Evolutionary conservation across 2,888 invertebrate genomes (phyloP).

Genomic region (Helobdella robusta): DNA sequence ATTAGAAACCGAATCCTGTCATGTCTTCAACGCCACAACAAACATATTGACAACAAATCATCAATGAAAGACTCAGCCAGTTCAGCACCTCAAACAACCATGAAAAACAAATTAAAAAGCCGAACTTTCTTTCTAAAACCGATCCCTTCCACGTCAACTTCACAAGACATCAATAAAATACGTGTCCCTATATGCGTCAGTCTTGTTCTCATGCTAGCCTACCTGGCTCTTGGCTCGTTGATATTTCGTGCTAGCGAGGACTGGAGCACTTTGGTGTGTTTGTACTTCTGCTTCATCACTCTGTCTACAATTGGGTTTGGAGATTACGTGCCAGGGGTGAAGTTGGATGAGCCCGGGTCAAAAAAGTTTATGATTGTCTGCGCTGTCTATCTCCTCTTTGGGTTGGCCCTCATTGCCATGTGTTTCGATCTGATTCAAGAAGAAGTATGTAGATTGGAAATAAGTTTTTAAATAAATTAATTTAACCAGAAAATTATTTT

Average conservation of each 20-base stretch:
- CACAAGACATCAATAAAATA: no score
- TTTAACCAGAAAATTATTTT: no score
- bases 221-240: not conserved
- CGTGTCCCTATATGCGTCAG: not conserved
- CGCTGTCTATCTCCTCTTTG: slow-evolving; percentile 46
- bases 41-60: no score
- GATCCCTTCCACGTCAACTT: no score
- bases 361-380: slow-evolving; percentile 35
- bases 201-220: not conserved
- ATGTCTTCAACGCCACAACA: no score
- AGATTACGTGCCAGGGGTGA: slow-evolving; percentile 33
- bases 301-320: slow-evolving; percentile 22
- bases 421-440: slow-evolving; percentile 49
- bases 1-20: no score
- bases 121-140: no score
- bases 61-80: no score
- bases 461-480: no score
- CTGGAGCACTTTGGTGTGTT: not conserved
- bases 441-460: slow-evolving; percentile 42
- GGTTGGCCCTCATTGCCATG: slow-evolving; percentile 50
- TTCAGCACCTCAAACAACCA: no score
- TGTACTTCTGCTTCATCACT: slow-evolving; percentile 8
- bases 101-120: no score
- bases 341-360: slow-evolving; percentile 27
- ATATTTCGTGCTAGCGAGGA: not conserved